Conservation (phyloP, 2,888 invertebrate species). For the Phoenoteleia sp. region DNA sequence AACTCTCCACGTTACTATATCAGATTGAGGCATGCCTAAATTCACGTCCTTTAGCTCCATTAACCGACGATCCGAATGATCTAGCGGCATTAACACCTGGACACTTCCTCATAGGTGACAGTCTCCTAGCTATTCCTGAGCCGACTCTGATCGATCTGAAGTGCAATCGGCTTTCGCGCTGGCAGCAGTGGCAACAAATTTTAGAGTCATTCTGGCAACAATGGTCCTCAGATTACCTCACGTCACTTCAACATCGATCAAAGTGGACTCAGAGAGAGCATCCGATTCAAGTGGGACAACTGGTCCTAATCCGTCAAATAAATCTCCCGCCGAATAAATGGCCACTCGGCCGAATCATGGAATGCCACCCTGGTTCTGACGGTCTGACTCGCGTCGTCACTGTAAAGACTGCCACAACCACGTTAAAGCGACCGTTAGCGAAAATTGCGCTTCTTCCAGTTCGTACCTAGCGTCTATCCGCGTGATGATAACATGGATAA, state of each 20-base stretch:
- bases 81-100: no score
- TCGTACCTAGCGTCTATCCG: no score
- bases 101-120: no score
- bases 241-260: background rate
- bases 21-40: no score
- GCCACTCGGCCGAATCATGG: background rate
- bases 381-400: background rate
- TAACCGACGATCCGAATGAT: no score
- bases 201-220: background rate
- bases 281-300: background rate
- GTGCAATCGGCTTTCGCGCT: no score
- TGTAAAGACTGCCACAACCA: background rate
- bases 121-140: no score
- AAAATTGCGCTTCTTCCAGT: no score
- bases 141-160: no score
- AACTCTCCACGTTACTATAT: no score
- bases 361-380: background rate
- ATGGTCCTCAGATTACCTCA: background rate
- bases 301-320: background rate
- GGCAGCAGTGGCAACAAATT: background rate
- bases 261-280: background rate
- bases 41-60: no score
- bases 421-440: background rate
- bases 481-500: no score
- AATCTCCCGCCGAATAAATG: slow-evolving; percentile 13